phyloP scores from a whole-genome alignment of 2,888 invertebrate genomes.

The Phanerotoma sp. region DNA sequence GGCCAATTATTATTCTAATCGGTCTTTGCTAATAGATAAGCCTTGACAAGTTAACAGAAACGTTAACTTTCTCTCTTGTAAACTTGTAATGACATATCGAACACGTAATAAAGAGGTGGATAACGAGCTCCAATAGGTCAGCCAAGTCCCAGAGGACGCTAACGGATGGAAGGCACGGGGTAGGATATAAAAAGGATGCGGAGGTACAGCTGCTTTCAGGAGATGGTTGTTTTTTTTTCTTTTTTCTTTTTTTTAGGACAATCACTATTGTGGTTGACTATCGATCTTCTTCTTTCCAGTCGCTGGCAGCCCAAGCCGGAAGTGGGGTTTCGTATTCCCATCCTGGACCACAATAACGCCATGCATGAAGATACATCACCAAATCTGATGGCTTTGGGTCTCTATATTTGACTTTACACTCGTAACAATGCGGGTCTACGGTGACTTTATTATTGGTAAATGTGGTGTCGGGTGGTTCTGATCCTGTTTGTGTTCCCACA shows the following conservation, averaged over 20 bases:
- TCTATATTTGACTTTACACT: conserved; percentile 88
- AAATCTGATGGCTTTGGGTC: conserved; percentile 91
- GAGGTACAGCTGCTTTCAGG: conserved; percentile 19
- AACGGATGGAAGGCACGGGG: conserved; percentile 56
- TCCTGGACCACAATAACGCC: conserved; percentile 90
- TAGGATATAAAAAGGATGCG: conserved; percentile 43
- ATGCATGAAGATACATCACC: conserved; percentile 95
- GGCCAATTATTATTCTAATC: background rate
- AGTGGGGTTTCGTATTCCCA: conserved; percentile 93
- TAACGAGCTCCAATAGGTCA: background rate
- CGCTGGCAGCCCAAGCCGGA: conserved; percentile 88
- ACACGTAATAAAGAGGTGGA: background rate
- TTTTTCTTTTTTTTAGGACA: background rate
- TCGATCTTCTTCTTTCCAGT: conserved; percentile 78
- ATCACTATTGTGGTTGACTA: conserved; percentile 39
- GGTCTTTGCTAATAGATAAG: background rate
- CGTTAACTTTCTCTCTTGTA: conserved; percentile 7
- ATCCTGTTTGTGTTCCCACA: conserved; percentile 84
- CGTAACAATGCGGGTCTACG: conserved; percentile 85
- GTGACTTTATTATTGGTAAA: conserved; percentile 74
- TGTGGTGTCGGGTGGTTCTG: conserved; percentile 69
- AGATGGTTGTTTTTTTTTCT: no score
- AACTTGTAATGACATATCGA: conserved; percentile 25
- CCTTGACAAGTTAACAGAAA: background rate
- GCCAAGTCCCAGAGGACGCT: conserved; percentile 24